These are phyloP conservation scores for Anaspis maculata DNA, from an alignment of 2,888 invertebrate genomes.

Conservation along the genomic window DNA sequence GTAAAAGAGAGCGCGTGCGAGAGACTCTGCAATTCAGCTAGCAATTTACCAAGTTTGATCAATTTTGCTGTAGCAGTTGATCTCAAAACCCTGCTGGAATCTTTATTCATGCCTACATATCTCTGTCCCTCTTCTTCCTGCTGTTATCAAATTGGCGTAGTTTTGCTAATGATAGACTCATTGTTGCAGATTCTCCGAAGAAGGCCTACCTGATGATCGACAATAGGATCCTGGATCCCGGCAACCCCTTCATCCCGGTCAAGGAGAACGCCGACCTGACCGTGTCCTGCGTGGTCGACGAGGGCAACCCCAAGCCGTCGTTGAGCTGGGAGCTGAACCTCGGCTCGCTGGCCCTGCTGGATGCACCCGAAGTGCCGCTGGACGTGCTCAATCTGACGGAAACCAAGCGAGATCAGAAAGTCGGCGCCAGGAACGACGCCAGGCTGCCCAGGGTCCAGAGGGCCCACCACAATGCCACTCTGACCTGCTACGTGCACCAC, in stretches of 20 bases:
- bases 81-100: too few relatives aligned
- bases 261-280: slow-evolving; percentile 76
- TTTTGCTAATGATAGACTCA: too few relatives aligned
- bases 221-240: slow-evolving; percentile 74
- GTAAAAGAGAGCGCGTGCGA: too few relatives aligned
- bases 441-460: slow-evolving; percentile 67
- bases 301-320: slow-evolving; percentile 63
- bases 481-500: slow-evolving; percentile 74
- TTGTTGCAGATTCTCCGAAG: slow-evolving; percentile 73
- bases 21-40: too few relatives aligned
- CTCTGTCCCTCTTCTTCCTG: too few relatives aligned
- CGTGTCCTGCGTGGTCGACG: slow-evolving; percentile 80
- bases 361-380: slow-evolving; percentile 49
- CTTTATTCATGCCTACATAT: too few relatives aligned
- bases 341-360: slow-evolving; percentile 51
- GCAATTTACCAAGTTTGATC: too few relatives aligned
- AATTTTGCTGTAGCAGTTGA: too few relatives aligned
- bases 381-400: slow-evolving; percentile 46
- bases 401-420: slow-evolving; percentile 34
- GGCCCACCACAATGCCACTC: slow-evolving; percentile 79
- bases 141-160: too few relatives aligned
- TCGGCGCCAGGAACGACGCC: slow-evolving; percentile 54
- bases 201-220: slow-evolving; percentile 82
- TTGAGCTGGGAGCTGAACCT: slow-evolving; percentile 57
- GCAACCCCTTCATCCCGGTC: slow-evolving; percentile 81